Base-by-base conservation (phyloP, 1,140 invertebrate genomes). In the Neoseiulus cucumeris region DNA sequence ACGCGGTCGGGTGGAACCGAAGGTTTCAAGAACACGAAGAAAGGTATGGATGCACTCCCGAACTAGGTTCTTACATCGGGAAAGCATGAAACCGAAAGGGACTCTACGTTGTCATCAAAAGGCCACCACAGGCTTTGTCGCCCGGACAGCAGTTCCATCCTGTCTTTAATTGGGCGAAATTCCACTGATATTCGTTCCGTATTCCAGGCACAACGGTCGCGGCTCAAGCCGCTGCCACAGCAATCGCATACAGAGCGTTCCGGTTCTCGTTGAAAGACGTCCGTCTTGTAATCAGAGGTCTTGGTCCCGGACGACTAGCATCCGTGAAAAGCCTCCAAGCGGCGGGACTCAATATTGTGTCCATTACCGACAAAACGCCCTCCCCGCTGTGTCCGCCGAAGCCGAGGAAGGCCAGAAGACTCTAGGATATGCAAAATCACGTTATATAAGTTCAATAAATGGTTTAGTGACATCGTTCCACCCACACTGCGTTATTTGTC, bases 21-120 rank as follows among this genome's bases (percentile, higher is more conserved):
- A 76, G 93, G 93, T 28, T 97, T 91, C 73, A 94, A 92, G 76
- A 89, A 94, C 77, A 84, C 89, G 2, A 84, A 84, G 69, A 96
- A 96, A 78, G 91, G 91, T 67, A 18, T 59, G 51, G 2, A 20
- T 59, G 20, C 14, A 9, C 45, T 20, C 28, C 7, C 28, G 42
- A n/a, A n/a, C n/a, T n/a, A n/a, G n/a, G n/a, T n/a, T n/a, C n/a
- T n/a, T n/a, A n/a, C n/a, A n/a, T n/a, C n/a, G n/a, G n/a, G n/a
- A n/a, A n/a, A n/a, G n/a, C n/a, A n/a, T n/a, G n/a, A n/a, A n/a
- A n/a, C n/a, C n/a, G n/a, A n/a, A 44, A 17, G 42, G 42, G 42
- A 17, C 18, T 44, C 18, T 18, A 1, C 42, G 18, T 70, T 12
- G 7, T 68, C 0, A 7, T 28, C n/a, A 28, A 51, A 51, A 51